Base-by-base conservation (phyloP, 1,140 invertebrate species). In the Drosophila miranda region DNA sequence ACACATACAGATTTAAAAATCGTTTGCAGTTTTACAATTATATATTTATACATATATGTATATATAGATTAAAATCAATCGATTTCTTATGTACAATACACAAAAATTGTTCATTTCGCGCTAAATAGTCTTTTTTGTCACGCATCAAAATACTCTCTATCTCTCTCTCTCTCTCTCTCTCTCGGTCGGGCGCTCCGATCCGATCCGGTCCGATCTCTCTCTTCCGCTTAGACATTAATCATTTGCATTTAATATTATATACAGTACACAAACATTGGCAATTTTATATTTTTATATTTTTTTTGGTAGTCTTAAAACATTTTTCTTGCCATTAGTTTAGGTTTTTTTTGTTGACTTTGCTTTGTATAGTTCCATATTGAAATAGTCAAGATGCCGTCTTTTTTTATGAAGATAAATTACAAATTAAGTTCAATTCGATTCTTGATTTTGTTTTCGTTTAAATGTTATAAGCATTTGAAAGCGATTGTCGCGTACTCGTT, bases 401-500 rank as follows among this genome's bases (percentile, higher is more conserved):
- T 51, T 23, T 45, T 38, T 59, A 54, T 21, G 61, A 54, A 68
- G 58, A 59, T 28, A 56, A 53, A 61, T 81, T 74, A 79, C 57
- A 62, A 67, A 77, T 80, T 86, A 63, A 67, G 51, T 54, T 75
- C 23, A 41, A 59, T 64, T 80, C 72, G 60, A 74, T 61, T 74
- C 74, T 53, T 45, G 5, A 45, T 49, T 50, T 51, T 51, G 7
- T 57, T 42, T 50, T 38, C 55, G 9, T 42, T 64, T 26, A 61
- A 45, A 53, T 38, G 34, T 60, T 62, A 56, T 87, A 87, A 87
- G 83, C 83, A 87, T 87, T 88, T 83, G 61, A 82, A 87, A 87
- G 82, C 82, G 82, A 87, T 87, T 87, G 82, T 87, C 82, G 82
- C 82, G 78, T 82, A 87, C 60, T 82, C 63, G 73, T 60, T 72